Percentiles rank a stretch among this genome's conserved stretches.
These are phyloP conservation scores for Hypotaenidia okinawae DNA, from an alignment of 2,797 vertebrate species.

Conservation along the genomic window DNA sequence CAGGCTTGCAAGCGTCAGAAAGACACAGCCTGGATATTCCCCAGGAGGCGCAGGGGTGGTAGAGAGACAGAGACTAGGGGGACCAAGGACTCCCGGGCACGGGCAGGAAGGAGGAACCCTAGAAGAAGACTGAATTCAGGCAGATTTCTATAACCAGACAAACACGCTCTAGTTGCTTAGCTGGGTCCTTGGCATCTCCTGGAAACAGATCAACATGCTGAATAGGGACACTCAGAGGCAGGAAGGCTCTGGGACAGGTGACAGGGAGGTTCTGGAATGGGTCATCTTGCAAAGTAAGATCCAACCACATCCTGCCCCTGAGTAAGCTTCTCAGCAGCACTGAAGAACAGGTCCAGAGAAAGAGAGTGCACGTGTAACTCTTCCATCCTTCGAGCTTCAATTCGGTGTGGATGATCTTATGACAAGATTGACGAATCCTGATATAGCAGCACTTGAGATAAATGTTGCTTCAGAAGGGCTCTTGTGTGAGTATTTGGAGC, in stretches of 20 bases:
- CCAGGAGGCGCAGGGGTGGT: accelerated
- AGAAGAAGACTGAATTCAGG: background rate
- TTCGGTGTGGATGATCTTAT: background rate
- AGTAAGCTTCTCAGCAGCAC: background rate
- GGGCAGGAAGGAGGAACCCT: background rate
- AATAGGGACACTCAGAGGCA: accelerated
- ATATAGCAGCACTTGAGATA: constrained; percentile 56
- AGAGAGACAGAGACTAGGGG: background rate
- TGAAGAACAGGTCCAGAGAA: background rate
- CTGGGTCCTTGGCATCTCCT: background rate
- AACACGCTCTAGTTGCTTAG: background rate
- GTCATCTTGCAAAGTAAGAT: background rate
- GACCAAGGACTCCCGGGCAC: background rate
- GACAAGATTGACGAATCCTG: constrained; percentile 10
- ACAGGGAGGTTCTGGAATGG: background rate
- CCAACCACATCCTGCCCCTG: background rate
- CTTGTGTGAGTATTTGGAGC: background rate
- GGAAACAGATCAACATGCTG: accelerated
- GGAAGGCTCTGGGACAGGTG: accelerated
- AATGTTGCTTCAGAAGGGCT: constrained; percentile 16
- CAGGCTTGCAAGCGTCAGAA: accelerated
- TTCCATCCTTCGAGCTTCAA: background rate
- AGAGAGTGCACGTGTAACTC: background rate
- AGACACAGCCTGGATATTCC: background rate
- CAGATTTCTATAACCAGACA: background rate